phyloP scores from a whole-genome alignment of 2,888 invertebrate genomes.

The Gymnocheta viridis region DNA sequence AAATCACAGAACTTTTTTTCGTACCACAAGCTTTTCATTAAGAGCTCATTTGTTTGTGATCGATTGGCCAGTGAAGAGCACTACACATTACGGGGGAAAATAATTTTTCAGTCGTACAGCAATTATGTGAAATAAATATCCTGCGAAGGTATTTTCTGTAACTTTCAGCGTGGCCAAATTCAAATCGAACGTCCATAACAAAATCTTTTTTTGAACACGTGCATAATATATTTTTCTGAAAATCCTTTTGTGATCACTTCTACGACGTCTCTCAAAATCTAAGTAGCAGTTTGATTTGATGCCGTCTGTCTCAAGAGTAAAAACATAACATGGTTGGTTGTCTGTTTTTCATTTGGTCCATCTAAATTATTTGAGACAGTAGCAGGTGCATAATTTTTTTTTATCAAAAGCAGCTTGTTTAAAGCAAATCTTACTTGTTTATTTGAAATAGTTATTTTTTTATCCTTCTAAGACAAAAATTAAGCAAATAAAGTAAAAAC shows the following conservation, averaged over 20 bases:
- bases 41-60: too few relatives aligned
- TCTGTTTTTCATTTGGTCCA: conserved; percentile 27
- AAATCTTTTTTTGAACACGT: too few relatives aligned
- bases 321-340: conserved; percentile 41
- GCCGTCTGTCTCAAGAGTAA: conserved; percentile 36
- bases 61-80: too few relatives aligned
- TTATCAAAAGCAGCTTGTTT: conserved; percentile 10
- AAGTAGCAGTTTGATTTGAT: conserved; percentile 46
- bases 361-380: conserved; percentile 7
- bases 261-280: not conserved
- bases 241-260: not conserved
- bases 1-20: too few relatives aligned
- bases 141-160: too few relatives aligned
- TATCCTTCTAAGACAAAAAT: not conserved
- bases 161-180: too few relatives aligned
- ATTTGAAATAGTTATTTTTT: not conserved
- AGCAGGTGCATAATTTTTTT: conserved; percentile 64
- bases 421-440: not conserved
- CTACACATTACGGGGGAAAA: too few relatives aligned
- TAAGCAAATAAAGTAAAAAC: not conserved
- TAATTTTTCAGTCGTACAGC: too few relatives aligned
- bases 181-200: too few relatives aligned
- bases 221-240: not conserved
- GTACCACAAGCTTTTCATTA: too few relatives aligned
- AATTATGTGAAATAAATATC: too few relatives aligned